Conservation (phyloP, 2,797 vertebrate genomes). For the Lepidocolaptes lacrymiger region DNA sequence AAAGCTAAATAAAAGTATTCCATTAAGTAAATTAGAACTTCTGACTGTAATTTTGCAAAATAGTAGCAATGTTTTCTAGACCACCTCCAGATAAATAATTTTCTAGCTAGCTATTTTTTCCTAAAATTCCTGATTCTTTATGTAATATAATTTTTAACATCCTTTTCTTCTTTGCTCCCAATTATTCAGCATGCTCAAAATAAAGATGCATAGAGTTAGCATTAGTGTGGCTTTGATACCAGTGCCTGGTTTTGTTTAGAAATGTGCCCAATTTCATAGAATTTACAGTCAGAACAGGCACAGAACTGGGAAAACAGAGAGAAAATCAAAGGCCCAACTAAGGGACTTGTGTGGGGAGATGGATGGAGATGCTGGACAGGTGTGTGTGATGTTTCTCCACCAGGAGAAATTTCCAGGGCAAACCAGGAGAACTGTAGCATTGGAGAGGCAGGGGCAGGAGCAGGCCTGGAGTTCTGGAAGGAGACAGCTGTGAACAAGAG, state of each 20-base stretch:
- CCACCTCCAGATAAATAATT: background rate
- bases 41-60: conserved; percentile 5
- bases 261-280: background rate
- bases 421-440: background rate
- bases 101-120: background rate
- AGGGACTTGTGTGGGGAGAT: background rate
- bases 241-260: background rate
- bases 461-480: background rate
- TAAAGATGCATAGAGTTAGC: background rate
- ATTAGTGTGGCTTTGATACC: background rate
- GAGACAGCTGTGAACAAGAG: background rate
- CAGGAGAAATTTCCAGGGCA: background rate
- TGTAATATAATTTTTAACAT: background rate
- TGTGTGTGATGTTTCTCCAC: fast-evolving
- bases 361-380: background rate
- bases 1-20: background rate
- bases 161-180: background rate
- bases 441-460: background rate
- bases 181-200: background rate
- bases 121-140: background rate
- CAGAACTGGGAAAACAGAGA: background rate
- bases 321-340: background rate
- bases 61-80: background rate
- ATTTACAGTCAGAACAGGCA: background rate
- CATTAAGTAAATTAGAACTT: background rate